Evolutionary conservation across 2,888 invertebrate genomes (phyloP), one percentile per base, ranked within the genome.

Genomic region (Lepidocyrtoides sp.): DNA sequence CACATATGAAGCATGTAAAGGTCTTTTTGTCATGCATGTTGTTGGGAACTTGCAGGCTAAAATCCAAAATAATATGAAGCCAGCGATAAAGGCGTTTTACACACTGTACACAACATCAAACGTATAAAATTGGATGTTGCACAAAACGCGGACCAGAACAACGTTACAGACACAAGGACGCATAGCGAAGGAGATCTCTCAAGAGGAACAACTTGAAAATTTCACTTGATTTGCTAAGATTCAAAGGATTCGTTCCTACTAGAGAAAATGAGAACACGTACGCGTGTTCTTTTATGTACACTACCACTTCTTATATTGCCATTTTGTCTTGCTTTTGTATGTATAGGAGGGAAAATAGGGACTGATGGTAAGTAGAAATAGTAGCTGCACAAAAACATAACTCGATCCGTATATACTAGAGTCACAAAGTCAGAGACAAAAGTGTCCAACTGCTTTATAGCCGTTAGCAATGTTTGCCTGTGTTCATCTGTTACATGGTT

Each of bases 181-280:
- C 66, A 5, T n/a, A n/a, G 36, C n/a, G 57, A 66, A 69, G 17
- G 26, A 51, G n/a, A 72, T 10, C 51, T 88, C 88, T 82, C 69
- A 44, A 72, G 81, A 89, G 72, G 69, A 54, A 54, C 54, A 72
- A 89, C 82, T 82, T 89, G 60, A 84, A 90, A 77, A 90, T 90
- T 90, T 90, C 79, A 77, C 90, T 90, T 90, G 84, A 84, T 90
- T 90, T 90, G 77, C 60, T 84, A 63, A 60, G 81, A 81, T 81
- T 75, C 54, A 44, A 23, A 72, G 51, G 63, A 51, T 29, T 20
- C 29, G 41, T 36, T 7, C 26, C 60, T 60, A 83, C 32, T 2
- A 51, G 51, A 72, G 79, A 44, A 87, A 88, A 85, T 75, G 85
- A 85, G 57, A 85, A 75, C 51, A 41, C 54, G 84, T 60, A 60